phyloP scores from a whole-genome alignment of 1,140 invertebrate genomes.

The Tyrophagus putrescentiae region DNA sequence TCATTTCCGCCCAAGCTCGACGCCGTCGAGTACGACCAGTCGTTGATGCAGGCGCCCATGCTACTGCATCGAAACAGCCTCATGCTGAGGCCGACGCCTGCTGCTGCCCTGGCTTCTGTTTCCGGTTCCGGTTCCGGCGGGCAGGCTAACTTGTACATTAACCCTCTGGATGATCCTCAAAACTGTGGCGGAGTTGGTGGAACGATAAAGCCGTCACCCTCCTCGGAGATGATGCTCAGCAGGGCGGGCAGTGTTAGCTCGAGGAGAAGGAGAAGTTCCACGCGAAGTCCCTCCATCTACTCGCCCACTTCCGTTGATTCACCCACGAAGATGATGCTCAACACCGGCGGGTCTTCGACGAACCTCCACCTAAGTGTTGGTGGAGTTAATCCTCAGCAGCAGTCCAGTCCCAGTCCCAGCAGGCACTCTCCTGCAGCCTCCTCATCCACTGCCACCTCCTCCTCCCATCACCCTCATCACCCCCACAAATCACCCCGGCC shows the following conservation, averaged over 20 bases:
- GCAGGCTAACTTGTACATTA: conserved; percentile 3
- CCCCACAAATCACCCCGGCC: not conserved
- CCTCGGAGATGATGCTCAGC: not conserved
- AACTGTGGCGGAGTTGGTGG: too few relatives aligned
- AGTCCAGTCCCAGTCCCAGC: not conserved
- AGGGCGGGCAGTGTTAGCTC: not conserved
- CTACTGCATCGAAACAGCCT: not conserved
- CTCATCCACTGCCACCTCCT: not conserved
- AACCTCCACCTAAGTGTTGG: not conserved
- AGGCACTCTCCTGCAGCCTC: not conserved
- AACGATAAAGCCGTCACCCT: not conserved
- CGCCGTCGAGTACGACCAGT: not conserved
- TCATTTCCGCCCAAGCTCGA: not conserved
- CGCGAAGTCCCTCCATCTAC: conserved; percentile 12
- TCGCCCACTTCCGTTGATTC: conserved; percentile 1
- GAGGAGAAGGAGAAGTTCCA: not conserved
- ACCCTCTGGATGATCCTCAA: not conserved
- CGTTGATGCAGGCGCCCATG: not conserved
- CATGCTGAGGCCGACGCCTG: not conserved
- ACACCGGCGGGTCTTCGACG: not conserved
- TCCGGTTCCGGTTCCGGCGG: not conserved
- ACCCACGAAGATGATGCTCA: conserved; percentile 13
- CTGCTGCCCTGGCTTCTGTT: not conserved
- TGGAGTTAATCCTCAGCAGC: not conserved
- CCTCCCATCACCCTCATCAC: not conserved